Percentiles rank a stretch among this genome's conserved stretches.
phyloP scores from a whole-genome alignment of 2,888 invertebrate species.

The Unio pictorum region DNA sequence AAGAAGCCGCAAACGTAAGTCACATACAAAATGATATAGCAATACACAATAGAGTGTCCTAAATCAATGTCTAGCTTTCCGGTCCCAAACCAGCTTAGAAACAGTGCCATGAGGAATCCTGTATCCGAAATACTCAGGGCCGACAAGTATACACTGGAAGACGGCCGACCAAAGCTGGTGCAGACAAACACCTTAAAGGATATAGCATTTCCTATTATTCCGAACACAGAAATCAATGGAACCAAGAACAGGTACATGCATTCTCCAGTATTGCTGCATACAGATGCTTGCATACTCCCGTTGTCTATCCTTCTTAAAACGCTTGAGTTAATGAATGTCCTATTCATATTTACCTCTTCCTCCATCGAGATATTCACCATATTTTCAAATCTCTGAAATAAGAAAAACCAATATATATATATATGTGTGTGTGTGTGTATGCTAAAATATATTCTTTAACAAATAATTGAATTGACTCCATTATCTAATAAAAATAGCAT shows the following conservation, averaged over 20 bases:
- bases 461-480: too few relatives aligned
- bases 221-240: slow-evolving; percentile 80
- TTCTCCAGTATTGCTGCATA: slow-evolving; percentile 72
- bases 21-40: slow-evolving; percentile 48
- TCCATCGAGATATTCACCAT: too few relatives aligned
- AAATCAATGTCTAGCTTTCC: slow-evolving; percentile 15
- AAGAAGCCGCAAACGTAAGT: slow-evolving; percentile 81
- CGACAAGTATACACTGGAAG: slow-evolving; percentile 85
- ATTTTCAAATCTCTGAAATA: too few relatives aligned
- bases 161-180: slow-evolving; percentile 81
- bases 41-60: slow-evolving; percentile 10
- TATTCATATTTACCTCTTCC: too few relatives aligned
- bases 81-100: slow-evolving; percentile 68
- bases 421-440: too few relatives aligned
- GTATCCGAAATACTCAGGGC: slow-evolving; percentile 85
- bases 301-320: too few relatives aligned
- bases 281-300: slow-evolving; percentile 68
- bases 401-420: too few relatives aligned
- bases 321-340: too few relatives aligned
- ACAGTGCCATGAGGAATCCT: slow-evolving; percentile 79
- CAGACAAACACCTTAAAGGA: slow-evolving; percentile 83
- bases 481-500: too few relatives aligned
- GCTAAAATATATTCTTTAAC: too few relatives aligned
- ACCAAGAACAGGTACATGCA: slow-evolving; percentile 22
- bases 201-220: slow-evolving; percentile 82